Conservation (phyloP, 2,797 vertebrate species). For the Falco rusticolus region DNA sequence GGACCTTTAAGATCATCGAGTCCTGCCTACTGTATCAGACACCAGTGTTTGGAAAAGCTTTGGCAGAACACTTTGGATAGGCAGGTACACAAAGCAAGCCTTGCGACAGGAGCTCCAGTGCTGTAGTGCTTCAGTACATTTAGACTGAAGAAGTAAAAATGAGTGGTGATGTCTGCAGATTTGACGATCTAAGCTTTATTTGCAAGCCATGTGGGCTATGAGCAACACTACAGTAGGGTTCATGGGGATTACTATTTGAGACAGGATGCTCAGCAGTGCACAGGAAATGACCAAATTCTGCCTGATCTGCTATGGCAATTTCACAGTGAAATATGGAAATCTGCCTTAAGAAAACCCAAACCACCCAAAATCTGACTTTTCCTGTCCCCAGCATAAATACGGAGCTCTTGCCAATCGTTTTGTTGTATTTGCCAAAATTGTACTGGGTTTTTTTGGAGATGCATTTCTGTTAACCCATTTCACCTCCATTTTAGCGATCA, state of each 20-base stretch:
- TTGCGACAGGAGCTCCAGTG: not conserved
- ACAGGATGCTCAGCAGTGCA: not conserved
- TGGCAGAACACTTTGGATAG: not conserved
- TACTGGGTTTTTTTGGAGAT: not conserved
- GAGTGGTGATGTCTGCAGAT: not conserved
- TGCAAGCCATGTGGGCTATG: not conserved
- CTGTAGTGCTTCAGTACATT: not conserved
- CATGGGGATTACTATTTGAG: not conserved
- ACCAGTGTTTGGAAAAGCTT: not conserved
- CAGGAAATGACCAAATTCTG: not conserved
- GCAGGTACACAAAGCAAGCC: not conserved
- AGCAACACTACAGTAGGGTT: not conserved
- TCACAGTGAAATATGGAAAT: not conserved
- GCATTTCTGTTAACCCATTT: not conserved
- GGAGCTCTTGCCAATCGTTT: not conserved
- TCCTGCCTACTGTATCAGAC: not conserved
- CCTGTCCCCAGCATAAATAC: rapidly evolving
- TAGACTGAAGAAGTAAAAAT: not conserved
- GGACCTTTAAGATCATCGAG: not conserved
- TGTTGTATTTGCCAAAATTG: not conserved
- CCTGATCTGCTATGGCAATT: not conserved
- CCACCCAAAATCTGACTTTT: not conserved
- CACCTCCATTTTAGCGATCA: not conserved
- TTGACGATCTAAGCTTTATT: not conserved
- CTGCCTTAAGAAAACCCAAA: not conserved